Percentiles rank a stretch among this genome's conserved stretches.
These are phyloP conservation scores for Tipula vernalis DNA, from an alignment of 2,888 invertebrate genomes.

Conservation along the genomic window DNA sequence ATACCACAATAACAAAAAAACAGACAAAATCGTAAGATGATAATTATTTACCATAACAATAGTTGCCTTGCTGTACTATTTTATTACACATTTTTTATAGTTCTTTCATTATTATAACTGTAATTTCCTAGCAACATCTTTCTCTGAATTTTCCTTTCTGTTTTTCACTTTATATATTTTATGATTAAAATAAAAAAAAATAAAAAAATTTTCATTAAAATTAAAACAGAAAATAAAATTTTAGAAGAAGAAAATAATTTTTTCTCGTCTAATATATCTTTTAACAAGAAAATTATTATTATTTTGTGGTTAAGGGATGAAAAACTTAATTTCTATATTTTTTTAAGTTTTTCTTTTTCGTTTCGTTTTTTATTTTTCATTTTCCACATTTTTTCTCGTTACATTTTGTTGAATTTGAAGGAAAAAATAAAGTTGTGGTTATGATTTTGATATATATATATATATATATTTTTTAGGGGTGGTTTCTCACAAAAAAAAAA, in stretches of 20 bases:
- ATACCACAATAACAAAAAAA: neutral
- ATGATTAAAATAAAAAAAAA: neutral
- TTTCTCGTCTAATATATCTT: neutral
- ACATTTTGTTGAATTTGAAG: neutral
- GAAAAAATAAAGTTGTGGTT: neutral
- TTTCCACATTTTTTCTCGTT: neutral
- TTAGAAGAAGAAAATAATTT: neutral
- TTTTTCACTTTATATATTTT: neutral
- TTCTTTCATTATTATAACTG: neutral
- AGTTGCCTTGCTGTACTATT: neutral
- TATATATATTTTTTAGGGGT: neutral
- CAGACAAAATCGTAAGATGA: neutral
- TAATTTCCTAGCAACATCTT: neutral
- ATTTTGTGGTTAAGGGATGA: neutral
- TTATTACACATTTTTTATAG: neutral
- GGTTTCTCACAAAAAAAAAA: neutral
- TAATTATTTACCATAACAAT: neutral
- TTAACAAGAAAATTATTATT: neutral
- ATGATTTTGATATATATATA: neutral
- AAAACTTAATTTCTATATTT: neutral
- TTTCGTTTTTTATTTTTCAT: too few relatives aligned
- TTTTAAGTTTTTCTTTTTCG: neutral
- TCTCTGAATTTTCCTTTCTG: neutral
- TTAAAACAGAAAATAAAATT: neutral
- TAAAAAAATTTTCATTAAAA: neutral